phyloP scores from a whole-genome alignment of 2,797 vertebrate species.

The Ptychadena robeensis region DNA sequence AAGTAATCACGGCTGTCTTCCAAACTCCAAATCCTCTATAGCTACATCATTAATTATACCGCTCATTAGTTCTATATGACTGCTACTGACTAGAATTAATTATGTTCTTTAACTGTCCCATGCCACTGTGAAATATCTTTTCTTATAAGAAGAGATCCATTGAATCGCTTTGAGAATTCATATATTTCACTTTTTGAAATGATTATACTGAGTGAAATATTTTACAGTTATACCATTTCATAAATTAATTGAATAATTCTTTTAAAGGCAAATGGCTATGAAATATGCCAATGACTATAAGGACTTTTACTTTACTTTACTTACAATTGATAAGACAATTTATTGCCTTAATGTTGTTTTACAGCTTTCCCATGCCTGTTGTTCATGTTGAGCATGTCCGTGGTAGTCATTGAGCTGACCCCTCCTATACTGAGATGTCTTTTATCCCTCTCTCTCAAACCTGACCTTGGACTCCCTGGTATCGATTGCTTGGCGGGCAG shows the following conservation, averaged over 20 bases:
- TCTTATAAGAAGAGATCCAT: neutral
- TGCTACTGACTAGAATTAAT: neutral
- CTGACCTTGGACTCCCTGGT: slow-evolving; percentile 46
- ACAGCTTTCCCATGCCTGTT: neutral
- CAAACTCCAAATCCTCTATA: neutral
- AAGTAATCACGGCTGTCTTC: neutral
- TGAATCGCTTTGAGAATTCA: neutral
- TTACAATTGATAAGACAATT: too few species aligned
- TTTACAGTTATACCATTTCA: neutral
- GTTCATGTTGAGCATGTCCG: neutral
- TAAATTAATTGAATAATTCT: neutral
- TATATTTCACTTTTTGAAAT: neutral
- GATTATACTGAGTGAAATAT: neutral
- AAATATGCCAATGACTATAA: too few species aligned
- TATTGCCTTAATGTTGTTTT: too few species aligned
- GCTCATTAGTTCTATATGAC: neutral
- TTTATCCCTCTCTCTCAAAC: slow-evolving; percentile 59
- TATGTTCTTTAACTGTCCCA: neutral
- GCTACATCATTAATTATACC: neutral
- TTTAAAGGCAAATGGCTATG: too few species aligned
- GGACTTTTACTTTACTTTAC: too few species aligned
- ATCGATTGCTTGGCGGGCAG: slow-evolving; percentile 43
- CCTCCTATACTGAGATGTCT: neutral
- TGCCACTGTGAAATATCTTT: neutral
- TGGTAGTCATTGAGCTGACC: neutral